Evolutionary conservation across 1,140 invertebrate genomes (phyloP).

Genomic region (Diabrotica undecimpunctata): DNA sequence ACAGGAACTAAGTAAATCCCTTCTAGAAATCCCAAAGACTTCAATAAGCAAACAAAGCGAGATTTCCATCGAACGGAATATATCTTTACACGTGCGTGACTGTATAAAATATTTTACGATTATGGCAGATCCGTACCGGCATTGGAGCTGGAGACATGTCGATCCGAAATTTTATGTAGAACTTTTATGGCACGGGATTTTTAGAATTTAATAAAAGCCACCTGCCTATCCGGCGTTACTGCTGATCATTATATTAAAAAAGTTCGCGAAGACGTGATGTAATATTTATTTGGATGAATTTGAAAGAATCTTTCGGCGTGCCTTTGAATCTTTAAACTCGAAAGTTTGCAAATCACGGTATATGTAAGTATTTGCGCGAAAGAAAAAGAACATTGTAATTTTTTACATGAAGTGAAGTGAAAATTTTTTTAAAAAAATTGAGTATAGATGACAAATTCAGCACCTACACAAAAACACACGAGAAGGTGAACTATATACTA

Average conservation of each 20-base stretch:
- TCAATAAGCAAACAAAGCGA: neutral
- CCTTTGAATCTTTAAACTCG: neutral
- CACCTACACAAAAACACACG: no score
- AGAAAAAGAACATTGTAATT: no score
- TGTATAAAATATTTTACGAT: constrained; percentile 19
- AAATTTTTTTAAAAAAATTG: no score
- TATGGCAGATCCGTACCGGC: constrained; percentile 12
- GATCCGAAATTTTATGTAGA: constrained; percentile 13
- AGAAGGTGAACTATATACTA: no score
- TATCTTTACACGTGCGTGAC: constrained; percentile 14
- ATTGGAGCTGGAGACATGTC: neutral
- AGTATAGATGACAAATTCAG: no score
- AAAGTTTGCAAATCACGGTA: neutral
- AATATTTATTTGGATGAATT: constrained; percentile 9
- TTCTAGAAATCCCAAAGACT: neutral
- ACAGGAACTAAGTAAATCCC: no score
- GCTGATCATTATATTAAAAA: constrained; percentile 18
- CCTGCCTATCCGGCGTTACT: constrained; percentile 5
- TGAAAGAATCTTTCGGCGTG: neutral
- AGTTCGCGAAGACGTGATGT: constrained; percentile 11
- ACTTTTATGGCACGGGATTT: constrained; percentile 14
- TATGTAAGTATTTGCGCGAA: no score
- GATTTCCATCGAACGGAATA: neutral
- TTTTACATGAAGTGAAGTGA: no score
- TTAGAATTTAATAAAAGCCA: constrained; percentile 19